phyloP scores from a whole-genome alignment of 2,888 invertebrate species.

The Taenaris catops region DNA sequence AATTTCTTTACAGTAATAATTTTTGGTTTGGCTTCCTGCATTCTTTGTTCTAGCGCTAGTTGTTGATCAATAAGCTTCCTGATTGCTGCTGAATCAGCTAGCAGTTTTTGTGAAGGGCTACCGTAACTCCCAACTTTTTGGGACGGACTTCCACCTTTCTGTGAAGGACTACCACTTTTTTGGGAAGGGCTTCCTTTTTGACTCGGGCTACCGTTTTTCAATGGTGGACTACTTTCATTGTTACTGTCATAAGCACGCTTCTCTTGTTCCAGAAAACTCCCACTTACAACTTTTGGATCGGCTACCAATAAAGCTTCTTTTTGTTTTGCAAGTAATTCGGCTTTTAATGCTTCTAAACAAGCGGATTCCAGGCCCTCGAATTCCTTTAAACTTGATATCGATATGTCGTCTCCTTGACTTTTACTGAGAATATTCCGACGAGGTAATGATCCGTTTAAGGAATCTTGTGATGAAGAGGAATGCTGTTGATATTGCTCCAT shows the following conservation, averaged over 20 bases:
- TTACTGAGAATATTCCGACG: constrained; percentile 84
- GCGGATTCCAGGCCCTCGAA: constrained; percentile 96
- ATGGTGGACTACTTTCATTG: constrained; percentile 80
- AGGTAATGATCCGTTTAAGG: constrained; percentile 90
- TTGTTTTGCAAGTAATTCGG: constrained; percentile 91
- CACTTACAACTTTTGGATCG: constrained; percentile 74
- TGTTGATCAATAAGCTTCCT: constrained; percentile 72
- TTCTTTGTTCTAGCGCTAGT: constrained; percentile 63
- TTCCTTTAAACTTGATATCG: constrained; percentile 92
- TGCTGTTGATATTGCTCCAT: constrained; percentile 87
- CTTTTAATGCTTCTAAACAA: constrained; percentile 89
- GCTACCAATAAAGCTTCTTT: constrained; percentile 88
- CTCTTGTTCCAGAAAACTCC: constrained; percentile 70
- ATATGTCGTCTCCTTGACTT: constrained; percentile 91
- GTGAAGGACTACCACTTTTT: constrained; percentile 68
- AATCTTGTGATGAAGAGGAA: constrained; percentile 92
- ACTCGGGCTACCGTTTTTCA: constrained; percentile 60
- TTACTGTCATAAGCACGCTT: constrained; percentile 78
- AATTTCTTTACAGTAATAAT: constrained; percentile 68
- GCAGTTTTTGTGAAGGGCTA: constrained; percentile 65
- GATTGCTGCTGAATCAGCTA: constrained; percentile 69
- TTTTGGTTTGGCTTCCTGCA: constrained; percentile 59
- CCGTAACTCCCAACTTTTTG: constrained; percentile 67
- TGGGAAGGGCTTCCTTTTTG: constrained; percentile 52
- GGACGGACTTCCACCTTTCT: constrained; percentile 69